Base-by-base conservation (phyloP, 2,888 invertebrate species). In the Choristoneura rosaceana region DNA sequence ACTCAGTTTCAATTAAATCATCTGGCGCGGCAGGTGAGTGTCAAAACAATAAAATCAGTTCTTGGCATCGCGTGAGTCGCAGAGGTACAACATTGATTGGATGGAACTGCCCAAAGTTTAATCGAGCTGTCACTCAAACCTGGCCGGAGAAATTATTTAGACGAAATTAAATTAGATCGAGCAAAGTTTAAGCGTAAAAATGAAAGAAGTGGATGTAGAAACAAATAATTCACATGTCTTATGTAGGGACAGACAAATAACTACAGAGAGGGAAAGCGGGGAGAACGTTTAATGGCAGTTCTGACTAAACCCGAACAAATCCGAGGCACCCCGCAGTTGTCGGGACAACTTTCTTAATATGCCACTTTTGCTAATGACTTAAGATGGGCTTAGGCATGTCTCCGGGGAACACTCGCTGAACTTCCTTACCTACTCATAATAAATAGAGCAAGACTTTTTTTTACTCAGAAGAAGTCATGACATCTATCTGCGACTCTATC, bases 101-200 rank as follows among this genome's bases (percentile, higher is more conserved):
- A 76, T 78, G 69, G 77, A 78, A 79, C 81, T 75, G 74, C 73
- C 70, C 74, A 78, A 79, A 80, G 80, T 87, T 87, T 81, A 86
- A 87, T 87, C 84, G 82, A 83, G 81, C 84, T 85, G 86, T 83
- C 87, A 83, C 77, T 84, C 84, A 80, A 80, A 75, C 75, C 68
- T 74, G 75, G 64, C 63, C 69, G 45, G 67, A 62, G 66, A 70
- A 74, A 71, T 75, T 38, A 75, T 75, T 71, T 75, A 64, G 50
- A 74, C 61, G 62, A 75, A 78, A 73, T 74, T 74, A 70, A 71
- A 62, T 69, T 68, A 62, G 64, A 71, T 60, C 55, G 50, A 33
- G 8, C 38, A 55, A 52, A 64, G 59, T 47, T 47, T 15, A 58
- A 52, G 45, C 12, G 25, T 25, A 63, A 63, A 59, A 70, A 65